A percentile compares a stretch with the other conserved stretches of the same genome.
phyloP scores from a whole-genome alignment of 92 coral and sea anemone species.

The Palythoa heliodiscus region DNA sequence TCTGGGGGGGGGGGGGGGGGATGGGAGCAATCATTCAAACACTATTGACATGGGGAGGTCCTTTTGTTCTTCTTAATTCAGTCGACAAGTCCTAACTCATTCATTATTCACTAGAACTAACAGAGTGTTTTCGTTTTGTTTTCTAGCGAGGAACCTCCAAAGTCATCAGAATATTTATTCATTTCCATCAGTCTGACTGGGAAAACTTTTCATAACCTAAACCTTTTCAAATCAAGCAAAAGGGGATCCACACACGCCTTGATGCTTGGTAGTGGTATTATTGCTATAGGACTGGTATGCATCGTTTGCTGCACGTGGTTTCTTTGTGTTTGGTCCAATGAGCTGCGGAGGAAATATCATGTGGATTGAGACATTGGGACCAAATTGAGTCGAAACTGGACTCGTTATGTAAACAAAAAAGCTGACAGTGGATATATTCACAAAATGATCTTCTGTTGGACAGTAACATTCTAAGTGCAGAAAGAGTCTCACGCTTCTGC shows the following conservation, averaged over 20 bases:
- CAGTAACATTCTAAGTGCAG: not conserved
- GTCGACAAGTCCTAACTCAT: no score
- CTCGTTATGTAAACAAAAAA: not conserved
- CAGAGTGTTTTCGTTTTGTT: no score
- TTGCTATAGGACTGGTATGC: constrained; percentile 61
- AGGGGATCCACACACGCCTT: not conserved
- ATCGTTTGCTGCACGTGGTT: constrained; percentile 76
- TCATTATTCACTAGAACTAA: no score
- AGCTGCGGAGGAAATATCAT: constrained; percentile 73
- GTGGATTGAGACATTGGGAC: constrained; percentile 36
- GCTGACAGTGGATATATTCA: not conserved
- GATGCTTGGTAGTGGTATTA: constrained; percentile 55
- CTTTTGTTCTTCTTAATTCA: no score
- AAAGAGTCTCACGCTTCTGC: no score
- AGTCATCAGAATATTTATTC: not conserved
- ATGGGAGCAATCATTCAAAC: no score
- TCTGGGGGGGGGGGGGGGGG: no score
- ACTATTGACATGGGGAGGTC: no score
- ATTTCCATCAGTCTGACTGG: not conserved
- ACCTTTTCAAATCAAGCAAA: not conserved
- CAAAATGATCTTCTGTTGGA: not conserved
- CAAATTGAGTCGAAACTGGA: not conserved
- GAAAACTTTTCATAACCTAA: not conserved
- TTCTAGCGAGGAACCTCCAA: no score
- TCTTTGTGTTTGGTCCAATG: constrained; percentile 72